phyloP scores from a whole-genome alignment of 2,113 vertebrate species.

The Taurulus bubalis region DNA sequence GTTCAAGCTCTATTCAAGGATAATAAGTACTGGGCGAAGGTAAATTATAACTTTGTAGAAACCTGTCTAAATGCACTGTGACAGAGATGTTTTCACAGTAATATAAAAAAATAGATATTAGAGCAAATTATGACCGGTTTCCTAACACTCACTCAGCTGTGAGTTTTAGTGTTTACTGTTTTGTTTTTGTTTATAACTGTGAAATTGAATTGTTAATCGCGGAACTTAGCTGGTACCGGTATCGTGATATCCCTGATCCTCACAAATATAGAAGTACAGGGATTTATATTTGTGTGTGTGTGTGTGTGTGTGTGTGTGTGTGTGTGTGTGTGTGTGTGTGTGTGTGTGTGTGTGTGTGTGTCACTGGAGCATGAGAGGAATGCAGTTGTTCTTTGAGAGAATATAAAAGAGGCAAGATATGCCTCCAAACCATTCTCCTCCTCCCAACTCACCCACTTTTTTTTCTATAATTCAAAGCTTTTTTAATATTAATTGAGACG shows the following conservation, averaged over 20 bases:
- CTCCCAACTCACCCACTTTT: neutral
- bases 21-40: neutral
- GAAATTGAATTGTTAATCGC: too few relatives aligned
- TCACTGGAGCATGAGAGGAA: neutral
- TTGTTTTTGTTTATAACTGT: neutral
- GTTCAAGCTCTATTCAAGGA: neutral
- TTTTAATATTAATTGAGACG: constrained; percentile 4
- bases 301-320: too few relatives aligned
- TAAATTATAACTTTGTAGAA: too few relatives aligned
- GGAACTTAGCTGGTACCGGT: too few relatives aligned
- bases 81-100: too few relatives aligned
- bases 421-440: neutral
- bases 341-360: neutral
- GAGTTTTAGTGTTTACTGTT: neutral
- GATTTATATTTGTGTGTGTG: too few relatives aligned
- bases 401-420: constrained; percentile 8
- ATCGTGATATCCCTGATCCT: too few relatives aligned
- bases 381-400: constrained; percentile 5
- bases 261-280: neutral
- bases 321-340: constrained; percentile 3
- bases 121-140: neutral
- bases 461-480: constrained; percentile 14
- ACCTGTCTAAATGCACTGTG: neutral
- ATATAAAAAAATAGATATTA: too few relatives aligned
- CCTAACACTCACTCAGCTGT: neutral